Evolutionary conservation across 2,888 invertebrate genomes (phyloP), one percentile per base, ranked within the genome.

Genomic region (Cylindroiulus punctatus): DNA sequence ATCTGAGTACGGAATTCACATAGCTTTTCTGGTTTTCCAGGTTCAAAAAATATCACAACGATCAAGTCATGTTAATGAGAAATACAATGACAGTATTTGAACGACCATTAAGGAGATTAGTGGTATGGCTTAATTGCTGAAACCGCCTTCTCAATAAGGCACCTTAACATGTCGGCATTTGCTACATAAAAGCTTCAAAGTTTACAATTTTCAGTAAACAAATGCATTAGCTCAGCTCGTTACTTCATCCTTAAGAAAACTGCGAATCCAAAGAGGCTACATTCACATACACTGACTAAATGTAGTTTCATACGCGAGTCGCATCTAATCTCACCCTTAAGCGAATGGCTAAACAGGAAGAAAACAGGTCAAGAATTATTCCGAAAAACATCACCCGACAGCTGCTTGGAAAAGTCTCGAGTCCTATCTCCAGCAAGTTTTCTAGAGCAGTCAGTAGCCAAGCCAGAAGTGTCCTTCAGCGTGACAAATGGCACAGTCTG

Each of bases 321-420:
- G 17, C 76, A 76, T 76, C 76, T 76, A 30, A 76, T 76, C 76
- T 76, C 30, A 76, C 76, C 17, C 76, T 76, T 76, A 30, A 76
- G 32, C 14, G 26, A 65, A 22, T 22, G 57, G 12, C 57, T 65
- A 65, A 65, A 65, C 57, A 76, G 7, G 76, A 30, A 30, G 76
- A 76, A 76, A 76, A 76, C 17, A 76, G 76, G 76, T 76, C 76
- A 76, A 76, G 76, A 76, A 30, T 76, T 76, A 76, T 76, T 65
- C 76, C 30, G 30, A 76, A 76, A 76, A 76, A 26, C 26, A 30
- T 76, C 76, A 76, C 17, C 76, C 30, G 30, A 76, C 76, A 76
- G 76, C 76, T 76, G 76, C 76, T 30, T 30, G 30, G 65, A 76
- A 52, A 30, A 76, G 30, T 65, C n/a, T 12, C 57, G 19, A 10